Conservation (phyloP, 2,797 vertebrate species). For the Caiman crocodilus region DNA sequence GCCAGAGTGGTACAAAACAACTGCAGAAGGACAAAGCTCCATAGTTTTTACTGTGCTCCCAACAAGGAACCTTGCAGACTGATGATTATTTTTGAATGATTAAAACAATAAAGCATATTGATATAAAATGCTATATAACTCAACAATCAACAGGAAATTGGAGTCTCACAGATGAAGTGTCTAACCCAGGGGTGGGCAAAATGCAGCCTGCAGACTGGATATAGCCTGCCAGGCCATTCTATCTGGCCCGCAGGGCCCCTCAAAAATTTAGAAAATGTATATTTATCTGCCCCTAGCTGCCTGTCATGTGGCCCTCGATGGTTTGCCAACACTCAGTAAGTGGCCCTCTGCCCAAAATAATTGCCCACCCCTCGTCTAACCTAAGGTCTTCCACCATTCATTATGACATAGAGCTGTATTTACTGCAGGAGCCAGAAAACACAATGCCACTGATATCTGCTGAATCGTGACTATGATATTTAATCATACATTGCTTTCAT, state of each 20-base stretch:
- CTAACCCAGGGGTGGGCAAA: too few relatives aligned
- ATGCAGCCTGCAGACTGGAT: too few relatives aligned
- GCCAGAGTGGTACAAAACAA: not conserved
- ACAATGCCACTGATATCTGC: not conserved
- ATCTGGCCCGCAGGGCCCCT: too few relatives aligned
- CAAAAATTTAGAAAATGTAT: too few relatives aligned
- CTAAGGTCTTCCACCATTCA: not conserved
- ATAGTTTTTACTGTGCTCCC: accelerated
- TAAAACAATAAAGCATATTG: accelerated
- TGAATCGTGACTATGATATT: not conserved
- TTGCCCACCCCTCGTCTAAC: too few relatives aligned
- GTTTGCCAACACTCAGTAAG: too few relatives aligned
- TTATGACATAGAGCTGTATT: not conserved
- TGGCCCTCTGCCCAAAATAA: too few relatives aligned
- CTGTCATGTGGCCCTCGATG: too few relatives aligned
- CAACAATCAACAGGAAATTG: not conserved
- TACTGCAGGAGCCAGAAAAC: not conserved
- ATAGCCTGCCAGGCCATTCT: too few relatives aligned
- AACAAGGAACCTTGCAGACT: not conserved
- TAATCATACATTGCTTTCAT: not conserved
- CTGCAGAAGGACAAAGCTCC: not conserved
- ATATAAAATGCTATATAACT: accelerated
- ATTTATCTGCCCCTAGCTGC: too few relatives aligned
- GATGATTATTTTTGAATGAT: not conserved
- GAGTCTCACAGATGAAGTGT: not conserved